Percentiles rank a stretch among this genome's conserved stretches.
Conservation (phyloP, 2,888 invertebrate species). For the Galerucella calmariensis region DNA sequence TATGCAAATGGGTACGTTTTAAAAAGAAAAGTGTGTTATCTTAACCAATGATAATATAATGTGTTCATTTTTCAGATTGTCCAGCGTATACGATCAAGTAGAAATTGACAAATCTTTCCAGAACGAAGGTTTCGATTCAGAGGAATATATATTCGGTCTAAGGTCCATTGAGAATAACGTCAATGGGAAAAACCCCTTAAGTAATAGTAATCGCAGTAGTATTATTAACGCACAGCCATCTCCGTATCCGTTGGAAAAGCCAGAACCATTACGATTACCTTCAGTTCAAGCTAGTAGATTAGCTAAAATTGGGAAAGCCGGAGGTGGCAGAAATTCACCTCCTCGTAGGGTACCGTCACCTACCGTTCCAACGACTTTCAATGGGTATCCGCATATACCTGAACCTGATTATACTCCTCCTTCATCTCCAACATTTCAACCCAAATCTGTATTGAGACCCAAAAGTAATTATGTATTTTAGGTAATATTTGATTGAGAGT, state of each 20-base stretch:
- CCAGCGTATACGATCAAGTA: slow-evolving; percentile 39
- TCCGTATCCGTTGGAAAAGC: not conserved
- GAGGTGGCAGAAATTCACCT: slow-evolving; percentile 34
- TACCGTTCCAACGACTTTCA: slow-evolving; percentile 23
- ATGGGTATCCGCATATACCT: slow-evolving; percentile 39
- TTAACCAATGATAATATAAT: no score
- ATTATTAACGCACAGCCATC: not conserved
- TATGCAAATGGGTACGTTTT: slow-evolving; percentile 33
- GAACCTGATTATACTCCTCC: slow-evolving; percentile 44
- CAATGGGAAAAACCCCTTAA: slow-evolving; percentile 33
- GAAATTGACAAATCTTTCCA: slow-evolving; percentile 38
- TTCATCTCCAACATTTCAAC: slow-evolving; percentile 25
- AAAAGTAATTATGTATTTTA: slow-evolving; percentile 36
- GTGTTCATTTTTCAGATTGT: slow-evolving; percentile 18
- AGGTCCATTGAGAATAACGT: not conserved
- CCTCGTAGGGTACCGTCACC: slow-evolving; percentile 31
- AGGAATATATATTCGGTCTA: slow-evolving; percentile 33
- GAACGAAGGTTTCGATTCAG: slow-evolving; percentile 35
- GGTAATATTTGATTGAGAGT: not conserved
- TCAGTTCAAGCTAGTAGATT: not conserved
- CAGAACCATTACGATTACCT: not conserved
- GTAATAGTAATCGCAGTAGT: slow-evolving; percentile 34
- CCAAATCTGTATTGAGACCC: slow-evolving; percentile 39
- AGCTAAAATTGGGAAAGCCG: slow-evolving; percentile 37
- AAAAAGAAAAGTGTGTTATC: not conserved